phyloP scores from a whole-genome alignment of 2,113 vertebrate genomes.

The Pithys albifrons region DNA sequence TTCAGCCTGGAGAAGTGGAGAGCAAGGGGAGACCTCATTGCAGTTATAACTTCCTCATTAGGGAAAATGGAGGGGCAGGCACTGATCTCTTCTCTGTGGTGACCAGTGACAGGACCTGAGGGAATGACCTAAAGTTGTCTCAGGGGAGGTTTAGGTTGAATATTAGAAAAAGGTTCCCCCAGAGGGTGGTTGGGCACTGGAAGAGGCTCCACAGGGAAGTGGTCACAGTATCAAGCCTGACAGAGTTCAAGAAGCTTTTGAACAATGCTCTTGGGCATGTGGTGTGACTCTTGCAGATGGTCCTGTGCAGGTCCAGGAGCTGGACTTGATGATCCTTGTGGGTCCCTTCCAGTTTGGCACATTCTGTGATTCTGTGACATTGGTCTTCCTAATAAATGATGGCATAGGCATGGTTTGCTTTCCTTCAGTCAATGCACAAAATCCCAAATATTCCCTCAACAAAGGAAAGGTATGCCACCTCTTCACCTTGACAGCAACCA shows the following conservation, averaged over 20 bases:
- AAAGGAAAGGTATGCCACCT: not conserved
- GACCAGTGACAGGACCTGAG: not conserved
- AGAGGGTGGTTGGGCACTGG: not conserved
- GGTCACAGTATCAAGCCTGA: not conserved
- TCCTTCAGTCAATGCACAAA: not conserved
- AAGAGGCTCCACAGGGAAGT: not conserved
- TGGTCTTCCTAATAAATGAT: no score
- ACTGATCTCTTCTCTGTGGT: not conserved
- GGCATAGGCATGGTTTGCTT: not conserved
- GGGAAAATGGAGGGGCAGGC: not conserved
- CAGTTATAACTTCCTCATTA: not conserved
- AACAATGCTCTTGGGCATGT: not conserved
- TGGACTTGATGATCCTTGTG: not conserved
- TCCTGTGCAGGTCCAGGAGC: not conserved
- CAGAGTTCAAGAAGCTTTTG: not conserved
- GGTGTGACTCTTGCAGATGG: not conserved
- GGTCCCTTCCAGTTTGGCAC: not conserved
- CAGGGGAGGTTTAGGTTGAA: not conserved
- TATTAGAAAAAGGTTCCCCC: not conserved
- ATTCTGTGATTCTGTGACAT: no score
- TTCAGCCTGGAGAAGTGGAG: not conserved
- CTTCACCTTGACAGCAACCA: not conserved
- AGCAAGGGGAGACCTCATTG: not conserved
- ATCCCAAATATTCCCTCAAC: not conserved
- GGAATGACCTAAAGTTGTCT: not conserved